Evolutionary conservation across 2,888 invertebrate species (phyloP).

Genomic region (Drosophila rellima): DNA sequence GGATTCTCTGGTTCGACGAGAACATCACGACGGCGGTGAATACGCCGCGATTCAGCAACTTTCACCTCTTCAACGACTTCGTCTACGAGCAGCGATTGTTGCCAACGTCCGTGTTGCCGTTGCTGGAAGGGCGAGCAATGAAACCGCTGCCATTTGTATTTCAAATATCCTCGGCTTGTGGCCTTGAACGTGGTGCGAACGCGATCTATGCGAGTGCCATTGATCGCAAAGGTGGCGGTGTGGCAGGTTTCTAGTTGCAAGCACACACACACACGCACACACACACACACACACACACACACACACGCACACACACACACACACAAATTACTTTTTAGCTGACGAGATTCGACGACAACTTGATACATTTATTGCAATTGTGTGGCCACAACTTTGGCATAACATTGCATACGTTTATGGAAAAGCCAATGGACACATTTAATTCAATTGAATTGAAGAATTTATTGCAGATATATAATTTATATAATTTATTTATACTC

Average conservation of each 20-base stretch:
- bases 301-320: neutral
- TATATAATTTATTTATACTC: neutral
- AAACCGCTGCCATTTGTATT: constrained; percentile 87
- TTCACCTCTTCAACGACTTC: constrained; percentile 91
- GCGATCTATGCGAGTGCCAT: constrained; percentile 92
- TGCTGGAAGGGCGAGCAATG: constrained; percentile 90
- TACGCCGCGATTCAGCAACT: constrained; percentile 93
- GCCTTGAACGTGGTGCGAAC: constrained; percentile 88
- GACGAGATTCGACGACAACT: neutral
- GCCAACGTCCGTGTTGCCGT: constrained; percentile 87
- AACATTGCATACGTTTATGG: constrained; percentile 14
- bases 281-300: neutral
- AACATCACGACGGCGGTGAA: constrained; percentile 91
- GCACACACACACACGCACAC: constrained; percentile 10
- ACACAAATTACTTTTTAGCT: too few relatives aligned
- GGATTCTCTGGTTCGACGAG: constrained; percentile 89
- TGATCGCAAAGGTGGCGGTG: constrained; percentile 92
- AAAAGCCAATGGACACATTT: neutral
- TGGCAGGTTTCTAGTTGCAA: constrained; percentile 88
- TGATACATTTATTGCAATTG: neutral
- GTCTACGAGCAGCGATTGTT: constrained; percentile 88
- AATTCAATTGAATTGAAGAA: neutral
- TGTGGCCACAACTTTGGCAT: neutral
- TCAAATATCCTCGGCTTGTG: constrained; percentile 89
- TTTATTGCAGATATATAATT: neutral